Percentiles rank a stretch among this genome's conserved stretches.
Evolutionary conservation across 2,888 invertebrate species (phyloP).

Genomic region (Tenodera sinensis): DNA sequence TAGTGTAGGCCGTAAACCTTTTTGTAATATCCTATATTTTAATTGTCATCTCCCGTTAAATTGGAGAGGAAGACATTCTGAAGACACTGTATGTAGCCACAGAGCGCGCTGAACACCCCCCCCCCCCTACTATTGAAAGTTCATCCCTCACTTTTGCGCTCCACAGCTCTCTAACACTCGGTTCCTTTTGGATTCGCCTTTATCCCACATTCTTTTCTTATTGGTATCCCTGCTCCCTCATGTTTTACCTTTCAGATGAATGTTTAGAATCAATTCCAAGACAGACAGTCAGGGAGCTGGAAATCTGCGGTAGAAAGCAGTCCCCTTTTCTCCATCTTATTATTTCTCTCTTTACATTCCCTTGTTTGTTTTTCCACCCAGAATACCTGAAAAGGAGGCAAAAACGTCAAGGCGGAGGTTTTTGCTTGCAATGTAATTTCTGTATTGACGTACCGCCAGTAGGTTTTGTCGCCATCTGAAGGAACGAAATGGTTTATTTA

Average conservation of each 20-base stretch:
- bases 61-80: too few species aligned
- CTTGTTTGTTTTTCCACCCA: not conserved
- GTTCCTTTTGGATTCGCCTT: not conserved
- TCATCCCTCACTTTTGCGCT: not conserved
- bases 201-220: not conserved
- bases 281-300: not conserved
- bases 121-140: not conserved
- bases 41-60: too few species aligned
- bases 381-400: not conserved
- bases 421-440: not conserved
- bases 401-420: not conserved
- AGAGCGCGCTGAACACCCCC: too few species aligned
- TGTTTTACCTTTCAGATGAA: slow-evolving; percentile 2
- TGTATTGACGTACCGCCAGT: not conserved
- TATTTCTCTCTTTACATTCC: not conserved
- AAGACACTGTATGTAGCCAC: too few species aligned
- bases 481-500: not conserved
- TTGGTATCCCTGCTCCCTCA: not conserved
- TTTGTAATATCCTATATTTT: too few species aligned
- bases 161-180: not conserved
- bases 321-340: not conserved
- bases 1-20: too few species aligned
- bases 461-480: not conserved
- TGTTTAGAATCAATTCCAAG: slow-evolving; percentile 1
- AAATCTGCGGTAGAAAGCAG: not conserved